Percentiles rank a stretch among this genome's conserved stretches.
phyloP scores from a whole-genome alignment of 1,140 invertebrate species.

The Aplysia californica region DNA sequence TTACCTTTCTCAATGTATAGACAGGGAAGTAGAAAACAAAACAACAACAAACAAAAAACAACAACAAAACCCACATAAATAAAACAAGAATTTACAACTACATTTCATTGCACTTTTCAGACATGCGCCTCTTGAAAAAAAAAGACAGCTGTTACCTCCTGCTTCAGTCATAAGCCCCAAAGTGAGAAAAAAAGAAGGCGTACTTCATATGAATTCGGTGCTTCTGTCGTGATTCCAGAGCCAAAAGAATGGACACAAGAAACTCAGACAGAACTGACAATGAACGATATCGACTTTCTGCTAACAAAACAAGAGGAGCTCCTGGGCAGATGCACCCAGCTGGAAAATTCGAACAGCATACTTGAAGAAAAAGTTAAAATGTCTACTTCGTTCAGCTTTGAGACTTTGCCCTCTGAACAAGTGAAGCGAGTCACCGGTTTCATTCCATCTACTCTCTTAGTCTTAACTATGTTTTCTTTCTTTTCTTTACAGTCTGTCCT shows the following conservation, averaged over 20 bases:
- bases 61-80: no score
- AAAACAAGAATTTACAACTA: no score
- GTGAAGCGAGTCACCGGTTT: not conserved
- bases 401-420: not conserved
- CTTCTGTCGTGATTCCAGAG: not conserved
- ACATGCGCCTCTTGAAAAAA: no score
- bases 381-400: not conserved
- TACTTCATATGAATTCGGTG: not conserved
- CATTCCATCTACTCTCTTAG: not conserved
- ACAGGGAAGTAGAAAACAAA: no score
- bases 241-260: not conserved
- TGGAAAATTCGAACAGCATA: not conserved
- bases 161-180: no score
- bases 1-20: no score
- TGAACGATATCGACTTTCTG: not conserved
- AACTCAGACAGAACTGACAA: not conserved
- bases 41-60: no score
- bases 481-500: not conserved
- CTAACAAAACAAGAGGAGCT: not conserved
- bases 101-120: no score
- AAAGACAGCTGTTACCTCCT: no score
- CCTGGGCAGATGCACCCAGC: not conserved
- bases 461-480: not conserved
- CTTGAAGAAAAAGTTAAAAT: not conserved
- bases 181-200: no score